Evolutionary conservation across 2,797 vertebrate genomes (phyloP), one percentile per base, ranked within the genome.

Genomic region (Erethizon dorsatum): DNA sequence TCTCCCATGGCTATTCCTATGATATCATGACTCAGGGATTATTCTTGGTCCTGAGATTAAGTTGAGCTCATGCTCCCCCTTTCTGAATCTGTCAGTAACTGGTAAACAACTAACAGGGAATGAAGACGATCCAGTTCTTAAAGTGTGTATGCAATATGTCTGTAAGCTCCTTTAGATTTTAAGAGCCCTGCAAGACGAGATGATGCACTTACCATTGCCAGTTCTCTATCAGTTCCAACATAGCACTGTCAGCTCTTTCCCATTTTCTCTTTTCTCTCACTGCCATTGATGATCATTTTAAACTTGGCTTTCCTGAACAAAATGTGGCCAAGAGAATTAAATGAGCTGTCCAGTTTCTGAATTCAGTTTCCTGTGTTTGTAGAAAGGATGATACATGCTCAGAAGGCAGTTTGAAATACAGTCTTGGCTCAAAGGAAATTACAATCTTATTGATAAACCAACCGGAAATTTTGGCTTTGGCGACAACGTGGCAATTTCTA

Each of bases 361-460:
- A 67, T 82, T 71, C 54, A 61, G 17, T 24, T 59, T 87, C 24
- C 26, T 87, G 9, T 10, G 0, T 33, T 71, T 15, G 13, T 63
- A 22, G 56, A 95, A 79, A 31, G 31, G 37, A n/a, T 41, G 14
- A 77, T 83, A 45, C 20, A 52, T 24, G 10, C 31, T 65, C 71
- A 82, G 47, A 96, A 90, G 3, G 9, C 20, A 52, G 28, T 37
- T n/a, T 73, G 41, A 90, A 89, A 41, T 79, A 80, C 5, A 59
- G 8, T 20, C 18, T 8, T 75, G 69, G 37, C 47, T 33, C 47
- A 77, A 95, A 71, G 75, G 59, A 96, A 93, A 96, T 95, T 63
- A 80, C 33, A 92, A 57, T 91, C 63, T 69, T 95, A 90, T 88
- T 79, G 77, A 94, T 82, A 96, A 96, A 15, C 31, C 93, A 91